These are phyloP conservation scores for Ashinkailepas kermadecensis DNA, from an alignment of 2,888 invertebrate genomes.

Conservation along the genomic window DNA sequence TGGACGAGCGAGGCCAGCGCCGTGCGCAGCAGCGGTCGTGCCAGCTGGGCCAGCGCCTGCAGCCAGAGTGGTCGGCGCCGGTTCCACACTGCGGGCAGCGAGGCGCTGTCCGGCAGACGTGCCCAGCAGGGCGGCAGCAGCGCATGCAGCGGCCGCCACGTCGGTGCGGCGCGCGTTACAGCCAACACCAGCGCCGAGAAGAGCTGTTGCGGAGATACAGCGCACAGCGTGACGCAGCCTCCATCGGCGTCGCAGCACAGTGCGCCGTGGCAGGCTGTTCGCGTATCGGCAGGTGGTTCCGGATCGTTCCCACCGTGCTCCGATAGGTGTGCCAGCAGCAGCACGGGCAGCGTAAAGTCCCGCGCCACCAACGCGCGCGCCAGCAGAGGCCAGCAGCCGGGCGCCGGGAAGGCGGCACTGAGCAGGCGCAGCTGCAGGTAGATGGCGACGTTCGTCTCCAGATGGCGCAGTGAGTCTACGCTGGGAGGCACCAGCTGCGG, in stretches of 20 bases:
- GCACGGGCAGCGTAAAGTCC: neutral
- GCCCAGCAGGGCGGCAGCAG: slow-evolving; percentile 1
- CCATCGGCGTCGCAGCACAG: neutral
- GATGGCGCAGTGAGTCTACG: neutral
- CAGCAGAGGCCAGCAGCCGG: neutral
- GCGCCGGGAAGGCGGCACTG: neutral
- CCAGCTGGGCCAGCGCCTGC: slow-evolving; percentile 11
- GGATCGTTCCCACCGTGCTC: neutral
- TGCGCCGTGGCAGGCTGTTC: neutral
- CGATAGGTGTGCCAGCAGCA: neutral
- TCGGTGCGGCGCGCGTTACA: neutral
- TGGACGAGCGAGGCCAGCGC: neutral
- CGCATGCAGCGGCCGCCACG: neutral
- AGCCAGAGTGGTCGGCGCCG: slow-evolving; percentile 7
- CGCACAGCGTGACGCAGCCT: neutral
- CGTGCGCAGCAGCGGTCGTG: neutral
- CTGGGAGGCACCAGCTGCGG: neutral
- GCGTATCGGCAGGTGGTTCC: neutral
- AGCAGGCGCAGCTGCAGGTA: neutral
- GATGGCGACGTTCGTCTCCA: neutral
- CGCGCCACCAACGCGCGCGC: neutral
- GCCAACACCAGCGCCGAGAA: slow-evolving; percentile 1
- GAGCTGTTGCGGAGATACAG: neutral
- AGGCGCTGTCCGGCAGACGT: neutral
- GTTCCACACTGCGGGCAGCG: neutral